Percentiles rank a stretch among this genome's conserved stretches.
These are phyloP conservation scores for Machimus rusticus DNA, from an alignment of 2,888 invertebrate species.

Conservation along the genomic window DNA sequence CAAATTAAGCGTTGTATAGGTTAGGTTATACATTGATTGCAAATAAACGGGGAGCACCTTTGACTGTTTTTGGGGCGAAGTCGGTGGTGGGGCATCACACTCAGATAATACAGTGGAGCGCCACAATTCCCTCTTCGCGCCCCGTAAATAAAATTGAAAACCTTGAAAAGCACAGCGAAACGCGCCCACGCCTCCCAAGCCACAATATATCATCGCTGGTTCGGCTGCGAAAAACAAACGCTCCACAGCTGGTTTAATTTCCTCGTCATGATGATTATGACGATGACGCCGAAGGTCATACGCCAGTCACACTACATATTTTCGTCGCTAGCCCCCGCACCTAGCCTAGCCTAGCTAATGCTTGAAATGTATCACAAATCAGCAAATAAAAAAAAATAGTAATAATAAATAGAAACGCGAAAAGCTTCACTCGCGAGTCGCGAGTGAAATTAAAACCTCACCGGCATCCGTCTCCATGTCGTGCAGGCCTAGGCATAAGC, in stretches of 20 bases:
- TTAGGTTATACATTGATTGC: neutral
- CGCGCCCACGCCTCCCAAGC: neutral
- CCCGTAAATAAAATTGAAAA: neutral
- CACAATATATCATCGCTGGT: neutral
- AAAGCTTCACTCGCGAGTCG: neutral
- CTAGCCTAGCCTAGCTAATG: neutral
- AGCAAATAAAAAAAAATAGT: neutral
- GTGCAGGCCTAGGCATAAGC: neutral
- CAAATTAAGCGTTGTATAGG: neutral
- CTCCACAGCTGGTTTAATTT: slow-evolving; percentile 11
- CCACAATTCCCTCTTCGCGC: neutral
- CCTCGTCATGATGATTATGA: neutral
- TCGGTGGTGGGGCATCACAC: neutral
- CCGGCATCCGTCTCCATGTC: neutral
- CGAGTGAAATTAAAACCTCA: neutral
- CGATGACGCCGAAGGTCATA: slow-evolving; percentile 11
- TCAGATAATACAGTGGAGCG: neutral
- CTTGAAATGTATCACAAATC: neutral
- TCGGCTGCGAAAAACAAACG: neutral
- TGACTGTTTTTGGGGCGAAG: neutral
- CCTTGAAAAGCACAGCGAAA: neutral
- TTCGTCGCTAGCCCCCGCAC: neutral
- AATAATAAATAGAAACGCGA: neutral
- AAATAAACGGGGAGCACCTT: neutral
- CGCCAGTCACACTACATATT: neutral